A percentile compares a stretch with the other conserved stretches of the same genome.
These are phyloP conservation scores for Cathartes aura DNA, from an alignment of 2,113 vertebrate species.

Conservation along the genomic window DNA sequence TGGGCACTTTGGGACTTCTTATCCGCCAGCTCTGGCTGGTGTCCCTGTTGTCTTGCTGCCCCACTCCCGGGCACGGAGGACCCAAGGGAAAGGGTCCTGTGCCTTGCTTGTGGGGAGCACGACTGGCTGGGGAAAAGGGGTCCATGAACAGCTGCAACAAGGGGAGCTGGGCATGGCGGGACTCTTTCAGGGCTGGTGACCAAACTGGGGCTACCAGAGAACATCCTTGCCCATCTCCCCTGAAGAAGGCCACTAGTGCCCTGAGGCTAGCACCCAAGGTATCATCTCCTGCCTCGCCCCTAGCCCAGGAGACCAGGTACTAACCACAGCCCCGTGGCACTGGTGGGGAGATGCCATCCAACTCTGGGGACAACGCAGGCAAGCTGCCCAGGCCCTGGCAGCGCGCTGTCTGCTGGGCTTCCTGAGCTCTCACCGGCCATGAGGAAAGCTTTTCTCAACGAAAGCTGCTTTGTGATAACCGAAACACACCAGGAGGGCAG, in stretches of 20 bases:
- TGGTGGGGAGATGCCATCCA: not conserved
- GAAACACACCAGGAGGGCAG: not conserved
- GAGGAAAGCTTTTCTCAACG: not conserved
- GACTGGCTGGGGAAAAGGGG: not conserved
- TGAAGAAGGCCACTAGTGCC: not conserved
- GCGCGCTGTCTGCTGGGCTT: not conserved
- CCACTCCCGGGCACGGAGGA: fast-evolving
- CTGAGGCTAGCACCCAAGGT: not conserved
- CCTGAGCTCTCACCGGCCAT: not conserved
- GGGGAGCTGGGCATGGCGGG: not conserved
- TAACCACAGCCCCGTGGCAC: too few relatives aligned
- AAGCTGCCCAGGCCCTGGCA: not conserved
- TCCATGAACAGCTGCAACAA: not conserved
- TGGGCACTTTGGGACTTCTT: not conserved
- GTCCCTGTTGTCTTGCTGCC: not conserved
- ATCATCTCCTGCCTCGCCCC: not conserved
- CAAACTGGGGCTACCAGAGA: not conserved
- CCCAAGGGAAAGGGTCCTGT: not conserved
- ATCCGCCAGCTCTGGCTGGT: not conserved
- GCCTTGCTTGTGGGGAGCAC: not conserved
- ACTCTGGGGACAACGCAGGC: not conserved
- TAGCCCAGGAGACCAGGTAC: not conserved
- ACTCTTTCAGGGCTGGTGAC: not conserved
- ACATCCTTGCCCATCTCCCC: not conserved
- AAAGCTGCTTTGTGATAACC: not conserved